Conservation (phyloP, 2,797 vertebrate genomes). For the Zalophus californianus region DNA sequence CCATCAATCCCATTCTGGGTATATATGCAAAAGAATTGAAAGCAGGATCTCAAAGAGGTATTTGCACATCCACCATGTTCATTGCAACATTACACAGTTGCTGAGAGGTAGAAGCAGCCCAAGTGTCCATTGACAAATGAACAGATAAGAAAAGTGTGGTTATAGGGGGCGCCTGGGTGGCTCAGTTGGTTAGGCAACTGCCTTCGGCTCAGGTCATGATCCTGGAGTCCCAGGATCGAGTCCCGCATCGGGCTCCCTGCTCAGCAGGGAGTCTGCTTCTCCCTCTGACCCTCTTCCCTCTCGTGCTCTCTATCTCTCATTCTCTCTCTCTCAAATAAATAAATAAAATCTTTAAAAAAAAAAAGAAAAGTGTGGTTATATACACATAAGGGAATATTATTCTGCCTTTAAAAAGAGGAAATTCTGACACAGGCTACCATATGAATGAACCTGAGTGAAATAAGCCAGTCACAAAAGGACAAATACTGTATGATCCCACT, state of each 20-base stretch:
- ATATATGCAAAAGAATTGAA: conserved; percentile 6
- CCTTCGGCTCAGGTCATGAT: too few species aligned
- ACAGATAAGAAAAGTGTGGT: not conserved
- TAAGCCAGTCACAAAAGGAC: not conserved
- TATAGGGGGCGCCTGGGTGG: too few species aligned
- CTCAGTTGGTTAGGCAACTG: too few species aligned
- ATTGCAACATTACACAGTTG: not conserved
- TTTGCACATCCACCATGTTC: not conserved
- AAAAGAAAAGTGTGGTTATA: not conserved
- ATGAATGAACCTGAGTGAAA: not conserved
- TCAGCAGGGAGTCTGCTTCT: too few species aligned
- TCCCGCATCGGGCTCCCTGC: too few species aligned
- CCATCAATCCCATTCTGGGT: conserved; percentile 9
- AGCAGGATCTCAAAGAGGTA: not conserved
- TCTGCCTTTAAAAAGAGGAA: conserved; percentile 24
- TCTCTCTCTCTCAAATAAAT: too few species aligned
- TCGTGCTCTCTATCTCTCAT: too few species aligned
- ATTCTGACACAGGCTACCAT: not conserved
- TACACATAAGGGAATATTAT: not conserved
- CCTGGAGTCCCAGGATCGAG: too few species aligned
- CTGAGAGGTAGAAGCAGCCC: not conserved
- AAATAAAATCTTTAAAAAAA: too few species aligned
- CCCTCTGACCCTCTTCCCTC: too few species aligned
- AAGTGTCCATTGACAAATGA: not conserved
- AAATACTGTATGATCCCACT: not conserved